A percentile compares a stretch with the other conserved stretches of the same genome.
phyloP scores from a whole-genome alignment of 2,888 invertebrate genomes.

The Tachina fera region DNA sequence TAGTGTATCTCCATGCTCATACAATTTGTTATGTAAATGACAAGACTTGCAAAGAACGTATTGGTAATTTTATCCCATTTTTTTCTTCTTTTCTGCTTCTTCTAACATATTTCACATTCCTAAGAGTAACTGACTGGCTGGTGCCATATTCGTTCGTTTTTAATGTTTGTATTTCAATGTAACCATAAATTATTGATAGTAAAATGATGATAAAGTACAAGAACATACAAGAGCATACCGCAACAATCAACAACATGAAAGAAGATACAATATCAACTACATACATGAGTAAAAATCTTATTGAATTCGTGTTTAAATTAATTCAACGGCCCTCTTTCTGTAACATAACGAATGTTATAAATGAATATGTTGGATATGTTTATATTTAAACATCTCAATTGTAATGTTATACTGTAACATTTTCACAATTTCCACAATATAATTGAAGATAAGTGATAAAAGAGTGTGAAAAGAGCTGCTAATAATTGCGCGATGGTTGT shows the following conservation, averaged over 20 bases:
- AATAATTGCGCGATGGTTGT: too few species aligned
- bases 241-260: conserved; percentile 18
- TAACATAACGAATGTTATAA: neutral
- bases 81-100: neutral
- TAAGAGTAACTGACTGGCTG: neutral
- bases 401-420: neutral
- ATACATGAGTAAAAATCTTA: neutral
- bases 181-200: conserved; percentile 56
- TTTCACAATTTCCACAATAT: neutral
- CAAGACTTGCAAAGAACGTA: conserved; percentile 17
- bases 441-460: neutral
- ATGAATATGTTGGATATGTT: neutral
- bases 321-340: neutral
- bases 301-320: conserved; percentile 1
- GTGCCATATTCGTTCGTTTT: too few species aligned
- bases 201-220: conserved; percentile 40
- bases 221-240: conserved; percentile 7
- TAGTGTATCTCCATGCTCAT: too few species aligned
- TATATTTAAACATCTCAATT: neutral
- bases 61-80: conserved; percentile 38
- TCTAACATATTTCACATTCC: conserved; percentile 3
- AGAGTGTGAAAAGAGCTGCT: too few species aligned
- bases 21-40: conserved; percentile 36
- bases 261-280: conserved; percentile 7
- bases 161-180: conserved; percentile 10